These are phyloP conservation scores for Lutjanus campechanus DNA, from an alignment of 2,797 vertebrate species.

Conservation along the genomic window DNA sequence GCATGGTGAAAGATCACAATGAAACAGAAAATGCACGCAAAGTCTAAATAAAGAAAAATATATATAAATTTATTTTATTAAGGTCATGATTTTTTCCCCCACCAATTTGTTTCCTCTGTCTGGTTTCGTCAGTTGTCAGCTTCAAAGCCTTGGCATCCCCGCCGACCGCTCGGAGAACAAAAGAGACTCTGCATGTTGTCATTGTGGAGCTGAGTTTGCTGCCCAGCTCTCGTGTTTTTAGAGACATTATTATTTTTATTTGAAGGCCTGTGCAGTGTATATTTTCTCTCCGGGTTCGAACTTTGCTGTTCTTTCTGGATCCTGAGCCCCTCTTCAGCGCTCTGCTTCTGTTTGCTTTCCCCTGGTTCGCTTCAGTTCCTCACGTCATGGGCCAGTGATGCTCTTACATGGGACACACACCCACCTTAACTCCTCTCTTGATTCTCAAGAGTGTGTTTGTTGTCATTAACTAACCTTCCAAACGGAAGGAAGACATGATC, in stretches of 20 bases:
- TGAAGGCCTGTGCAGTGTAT: constrained; percentile 37
- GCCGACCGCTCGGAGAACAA: constrained; percentile 61
- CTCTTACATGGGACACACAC: constrained; percentile 27
- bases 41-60: constrained; percentile 62
- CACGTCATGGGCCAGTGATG: constrained; percentile 47
- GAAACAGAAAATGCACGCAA: constrained; percentile 63
- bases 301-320: constrained; percentile 45
- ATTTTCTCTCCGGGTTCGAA: constrained; percentile 54
- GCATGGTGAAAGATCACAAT: constrained; percentile 56
- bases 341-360: constrained; percentile 68
- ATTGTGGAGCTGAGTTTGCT: constrained; percentile 45
- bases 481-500: constrained; percentile 28
- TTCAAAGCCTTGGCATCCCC: constrained; percentile 71
- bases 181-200: constrained; percentile 64
- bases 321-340: constrained; percentile 32
- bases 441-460: constrained; percentile 58
- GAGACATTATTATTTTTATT: constrained; percentile 59
- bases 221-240: constrained; percentile 62
- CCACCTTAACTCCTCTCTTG: constrained; percentile 25
- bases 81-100: constrained; percentile 27
- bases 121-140: constrained; percentile 64
- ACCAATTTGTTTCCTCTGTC: constrained; percentile 58
- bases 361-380: constrained; percentile 49
- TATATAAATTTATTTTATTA: constrained; percentile 61
- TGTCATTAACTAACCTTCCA: constrained; percentile 36